phyloP scores from a whole-genome alignment of 2,797 vertebrate species.

The Centropyge bicolor region DNA sequence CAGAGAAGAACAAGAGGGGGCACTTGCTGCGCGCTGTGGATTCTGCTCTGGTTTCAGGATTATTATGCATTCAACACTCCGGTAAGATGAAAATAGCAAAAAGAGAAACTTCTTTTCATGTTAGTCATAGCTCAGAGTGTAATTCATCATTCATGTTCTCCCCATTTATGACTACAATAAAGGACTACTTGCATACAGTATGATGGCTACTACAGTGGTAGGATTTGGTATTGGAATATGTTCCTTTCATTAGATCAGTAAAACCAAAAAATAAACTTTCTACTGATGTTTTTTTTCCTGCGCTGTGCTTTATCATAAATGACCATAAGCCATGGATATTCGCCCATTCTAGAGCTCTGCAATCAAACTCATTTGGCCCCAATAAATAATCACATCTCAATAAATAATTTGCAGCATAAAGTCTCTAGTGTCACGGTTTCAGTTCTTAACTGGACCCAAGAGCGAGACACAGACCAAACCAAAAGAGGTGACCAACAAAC shows the following conservation, averaged over 20 bases:
- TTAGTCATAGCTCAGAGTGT: not conserved
- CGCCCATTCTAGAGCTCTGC: not conserved
- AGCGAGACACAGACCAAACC: no score
- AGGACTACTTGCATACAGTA: not conserved
- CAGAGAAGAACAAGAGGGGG: constrained; percentile 13
- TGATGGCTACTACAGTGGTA: not conserved
- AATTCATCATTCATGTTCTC: not conserved
- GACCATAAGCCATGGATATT: not conserved
- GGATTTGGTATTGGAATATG: not conserved
- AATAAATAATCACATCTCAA: not conserved
- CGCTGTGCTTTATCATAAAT: not conserved
- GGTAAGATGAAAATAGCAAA: not conserved
- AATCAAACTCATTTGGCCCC: not conserved
- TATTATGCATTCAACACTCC: constrained; percentile 17
- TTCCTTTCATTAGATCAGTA: not conserved
- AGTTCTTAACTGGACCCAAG: no score
- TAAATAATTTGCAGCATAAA: not conserved
- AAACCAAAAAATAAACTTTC: not conserved
- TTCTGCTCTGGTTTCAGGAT: constrained; percentile 1
- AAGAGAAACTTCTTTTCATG: not conserved
- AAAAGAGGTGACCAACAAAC: no score
- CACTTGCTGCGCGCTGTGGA: constrained; percentile 9
- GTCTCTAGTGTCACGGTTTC: no score
- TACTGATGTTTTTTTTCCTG: not conserved
- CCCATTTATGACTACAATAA: not conserved